Percentiles rank a stretch among this genome's conserved stretches.
phyloP scores from a whole-genome alignment of 2,888 invertebrate species.

The Rugalucina vietnamica region DNA sequence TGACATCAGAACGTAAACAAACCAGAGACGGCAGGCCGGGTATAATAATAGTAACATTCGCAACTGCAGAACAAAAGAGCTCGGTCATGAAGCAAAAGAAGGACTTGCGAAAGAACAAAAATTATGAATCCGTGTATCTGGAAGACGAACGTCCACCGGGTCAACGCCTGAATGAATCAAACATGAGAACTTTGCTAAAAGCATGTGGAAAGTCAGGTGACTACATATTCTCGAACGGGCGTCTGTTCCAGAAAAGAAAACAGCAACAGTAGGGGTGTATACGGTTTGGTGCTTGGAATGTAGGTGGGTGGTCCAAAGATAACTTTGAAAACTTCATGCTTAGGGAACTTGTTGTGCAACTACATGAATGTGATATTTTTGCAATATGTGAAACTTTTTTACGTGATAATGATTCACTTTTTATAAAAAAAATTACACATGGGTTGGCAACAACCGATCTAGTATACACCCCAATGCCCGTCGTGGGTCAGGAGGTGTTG shows the following conservation, averaged over 20 bases:
- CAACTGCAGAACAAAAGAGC: background rate
- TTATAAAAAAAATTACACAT: background rate
- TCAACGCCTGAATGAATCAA: background rate
- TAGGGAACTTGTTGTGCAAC: background rate
- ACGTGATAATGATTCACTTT: background rate
- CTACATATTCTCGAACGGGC: background rate
- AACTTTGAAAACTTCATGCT: background rate
- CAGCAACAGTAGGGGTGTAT: background rate
- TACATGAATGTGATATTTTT: background rate
- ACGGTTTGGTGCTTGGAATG: background rate
- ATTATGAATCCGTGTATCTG: background rate
- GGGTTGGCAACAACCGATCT: background rate
- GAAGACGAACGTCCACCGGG: background rate
- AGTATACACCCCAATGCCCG: background rate
- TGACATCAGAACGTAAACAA: background rate
- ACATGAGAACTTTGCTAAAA: background rate
- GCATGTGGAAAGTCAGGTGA: background rate
- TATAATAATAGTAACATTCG: background rate
- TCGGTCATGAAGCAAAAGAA: background rate
- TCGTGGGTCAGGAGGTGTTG: background rate
- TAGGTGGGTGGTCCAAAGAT: background rate
- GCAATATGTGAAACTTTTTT: background rate
- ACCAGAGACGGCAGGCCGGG: background rate
- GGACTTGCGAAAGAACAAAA: background rate
- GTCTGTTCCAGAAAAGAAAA: background rate